These are phyloP conservation scores for Chlamydotis undulata DNA, from an alignment of 2,113 vertebrate species.

Conservation along the genomic window DNA sequence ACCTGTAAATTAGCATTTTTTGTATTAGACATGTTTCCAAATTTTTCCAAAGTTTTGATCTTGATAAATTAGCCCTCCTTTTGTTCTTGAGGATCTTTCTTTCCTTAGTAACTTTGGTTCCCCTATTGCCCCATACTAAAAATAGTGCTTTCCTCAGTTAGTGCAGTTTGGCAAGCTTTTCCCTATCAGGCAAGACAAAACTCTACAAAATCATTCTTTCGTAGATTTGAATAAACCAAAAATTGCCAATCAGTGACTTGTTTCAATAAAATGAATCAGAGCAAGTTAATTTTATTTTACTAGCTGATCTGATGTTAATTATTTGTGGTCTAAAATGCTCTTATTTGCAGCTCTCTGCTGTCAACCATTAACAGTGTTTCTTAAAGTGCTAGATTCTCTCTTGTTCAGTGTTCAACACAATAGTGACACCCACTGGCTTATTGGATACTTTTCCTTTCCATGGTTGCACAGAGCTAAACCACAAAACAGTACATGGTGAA, in stretches of 20 bases:
- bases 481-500: neutral
- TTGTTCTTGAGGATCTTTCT: neutral
- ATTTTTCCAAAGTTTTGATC: neutral
- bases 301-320: neutral
- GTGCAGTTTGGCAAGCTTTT: neutral
- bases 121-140: neutral
- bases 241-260: neutral
- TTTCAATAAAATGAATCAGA: neutral
- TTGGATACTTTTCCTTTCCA: neutral
- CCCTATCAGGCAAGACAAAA: neutral
- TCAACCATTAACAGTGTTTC: neutral
- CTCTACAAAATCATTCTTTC: neutral
- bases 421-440: conserved; percentile 58
- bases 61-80: neutral
- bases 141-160: neutral
- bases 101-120: neutral
- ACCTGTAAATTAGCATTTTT: neutral
- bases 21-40: neutral
- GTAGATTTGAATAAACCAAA: neutral
- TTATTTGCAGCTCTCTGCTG: neutral
- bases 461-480: neutral
- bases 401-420: neutral
- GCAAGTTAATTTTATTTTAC: neutral
- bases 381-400: neutral
- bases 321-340: neutral